phyloP scores from a whole-genome alignment of 1,140 invertebrate species.

The Bombus terrestris region DNA sequence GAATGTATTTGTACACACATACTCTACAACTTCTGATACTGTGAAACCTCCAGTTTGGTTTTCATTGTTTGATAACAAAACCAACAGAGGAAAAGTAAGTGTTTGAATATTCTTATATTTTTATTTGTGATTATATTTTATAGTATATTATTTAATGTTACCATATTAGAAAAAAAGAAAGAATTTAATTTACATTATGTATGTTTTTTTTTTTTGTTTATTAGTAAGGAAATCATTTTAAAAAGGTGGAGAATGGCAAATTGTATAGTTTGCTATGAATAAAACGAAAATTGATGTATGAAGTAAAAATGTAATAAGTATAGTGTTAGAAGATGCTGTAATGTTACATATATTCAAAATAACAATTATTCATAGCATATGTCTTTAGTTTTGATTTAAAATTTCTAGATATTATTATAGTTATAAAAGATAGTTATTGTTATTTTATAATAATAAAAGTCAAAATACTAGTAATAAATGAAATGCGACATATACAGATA shows the following conservation, averaged over 20 bases:
- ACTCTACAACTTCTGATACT: slow-evolving; percentile 50
- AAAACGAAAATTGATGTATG: not conserved
- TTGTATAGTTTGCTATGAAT: slow-evolving; percentile 12
- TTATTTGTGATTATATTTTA: slow-evolving; percentile 30
- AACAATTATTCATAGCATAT: slow-evolving; percentile 28
- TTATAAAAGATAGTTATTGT: slow-evolving; percentile 13
- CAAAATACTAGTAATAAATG: slow-evolving; percentile 8
- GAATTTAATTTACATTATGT: slow-evolving; percentile 11
- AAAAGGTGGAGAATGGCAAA: not conserved
- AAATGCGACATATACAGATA: slow-evolving; percentile 29
- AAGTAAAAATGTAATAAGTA: slow-evolving; percentile 12
- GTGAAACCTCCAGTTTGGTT: slow-evolving; percentile 47
- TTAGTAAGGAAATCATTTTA: not conserved
- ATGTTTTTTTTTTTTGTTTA: slow-evolving; percentile 11
- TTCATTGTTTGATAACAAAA: slow-evolving; percentile 20
- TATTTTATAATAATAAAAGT: not conserved
- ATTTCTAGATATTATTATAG: slow-evolving; percentile 7
- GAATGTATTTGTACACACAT: slow-evolving; percentile 65
- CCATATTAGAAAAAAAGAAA: slow-evolving; percentile 1
- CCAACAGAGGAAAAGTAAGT: slow-evolving; percentile 10
- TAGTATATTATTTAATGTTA: slow-evolving; percentile 8
- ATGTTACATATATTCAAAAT: slow-evolving; percentile 12
- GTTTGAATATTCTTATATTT: slow-evolving; percentile 21
- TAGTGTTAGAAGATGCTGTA: slow-evolving; percentile 17
- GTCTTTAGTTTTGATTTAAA: slow-evolving; percentile 28